A percentile compares a stretch with the other conserved stretches of the same genome.
Conservation (phyloP, 2,113 vertebrate genomes). For the Myiozetetes cayanensis region DNA sequence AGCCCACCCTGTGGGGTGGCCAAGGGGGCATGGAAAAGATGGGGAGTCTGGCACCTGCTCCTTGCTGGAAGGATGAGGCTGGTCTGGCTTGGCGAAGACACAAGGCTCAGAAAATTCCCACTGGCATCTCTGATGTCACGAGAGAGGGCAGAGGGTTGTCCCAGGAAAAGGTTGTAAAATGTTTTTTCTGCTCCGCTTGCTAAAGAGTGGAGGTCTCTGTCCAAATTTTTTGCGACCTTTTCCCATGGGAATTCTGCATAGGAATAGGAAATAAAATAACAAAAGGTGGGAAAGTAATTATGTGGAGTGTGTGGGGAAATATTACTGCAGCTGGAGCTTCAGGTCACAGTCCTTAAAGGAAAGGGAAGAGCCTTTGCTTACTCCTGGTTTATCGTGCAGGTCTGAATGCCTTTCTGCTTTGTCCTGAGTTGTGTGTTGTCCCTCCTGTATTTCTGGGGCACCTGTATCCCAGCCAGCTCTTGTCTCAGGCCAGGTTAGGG, state of each 20-base stretch:
- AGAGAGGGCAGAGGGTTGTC: not conserved
- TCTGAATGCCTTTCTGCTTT: not conserved
- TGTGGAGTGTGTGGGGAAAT: not conserved
- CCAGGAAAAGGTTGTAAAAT: not conserved
- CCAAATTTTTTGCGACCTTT: not conserved
- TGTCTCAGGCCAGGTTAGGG: not conserved
- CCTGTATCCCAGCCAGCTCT: not conserved
- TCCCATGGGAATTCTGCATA: not conserved
- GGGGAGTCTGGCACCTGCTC: not conserved
- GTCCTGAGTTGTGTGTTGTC: not conserved
- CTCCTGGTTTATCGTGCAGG: not conserved
- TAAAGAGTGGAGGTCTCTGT: not conserved
- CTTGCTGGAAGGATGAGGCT: not conserved
- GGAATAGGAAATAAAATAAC: constrained; percentile 1
- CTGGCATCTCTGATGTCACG: not conserved
- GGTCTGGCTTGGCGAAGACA: not conserved
- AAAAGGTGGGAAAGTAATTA: not conserved
- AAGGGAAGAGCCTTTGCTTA: not conserved
- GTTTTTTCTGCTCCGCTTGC: not conserved
- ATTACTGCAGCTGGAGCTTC: not conserved
- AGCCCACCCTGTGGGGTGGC: not conserved
- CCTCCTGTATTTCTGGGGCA: not conserved
- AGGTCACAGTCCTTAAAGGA: not conserved
- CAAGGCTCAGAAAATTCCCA: not conserved
- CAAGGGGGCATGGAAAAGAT: not conserved